These are phyloP conservation scores for Acrobasis suavella DNA, from an alignment of 2,888 invertebrate species.

Conservation along the genomic window DNA sequence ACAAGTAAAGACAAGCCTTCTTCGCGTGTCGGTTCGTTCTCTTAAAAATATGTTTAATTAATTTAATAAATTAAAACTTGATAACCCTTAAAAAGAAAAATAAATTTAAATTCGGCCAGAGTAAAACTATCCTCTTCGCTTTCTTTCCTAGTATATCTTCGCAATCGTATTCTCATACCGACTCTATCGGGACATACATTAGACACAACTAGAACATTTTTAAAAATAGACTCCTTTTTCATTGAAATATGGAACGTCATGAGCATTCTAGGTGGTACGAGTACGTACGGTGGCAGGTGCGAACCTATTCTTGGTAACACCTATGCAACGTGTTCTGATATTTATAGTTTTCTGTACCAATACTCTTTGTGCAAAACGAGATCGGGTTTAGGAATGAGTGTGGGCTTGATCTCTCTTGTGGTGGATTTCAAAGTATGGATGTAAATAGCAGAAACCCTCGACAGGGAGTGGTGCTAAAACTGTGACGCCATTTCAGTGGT, in stretches of 20 bases:
- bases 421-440: background rate
- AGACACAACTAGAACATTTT: background rate
- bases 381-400: conserved; percentile 12
- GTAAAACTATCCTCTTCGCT: too few species aligned
- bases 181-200: too few species aligned
- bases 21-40: too few species aligned
- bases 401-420: conserved; percentile 6
- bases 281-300: conserved; percentile 14
- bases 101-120: too few species aligned
- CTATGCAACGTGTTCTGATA: conserved; percentile 18
- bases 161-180: too few species aligned
- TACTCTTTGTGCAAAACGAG: conserved; percentile 15
- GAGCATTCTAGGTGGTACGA: conserved; percentile 6
- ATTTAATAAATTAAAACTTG: too few species aligned
- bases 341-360: conserved; percentile 15
- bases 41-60: too few species aligned
- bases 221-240: background rate
- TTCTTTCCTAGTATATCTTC: too few species aligned
- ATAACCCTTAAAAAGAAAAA: too few species aligned
- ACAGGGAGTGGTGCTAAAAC: background rate
- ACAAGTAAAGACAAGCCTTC: too few species aligned
- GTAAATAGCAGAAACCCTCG: background rate
- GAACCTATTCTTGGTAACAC: conserved; percentile 17
- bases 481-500: too few species aligned
- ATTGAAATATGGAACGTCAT: conserved; percentile 14